A percentile compares a stretch with the other conserved stretches of the same genome.
Evolutionary conservation across 2,888 invertebrate species (phyloP).

Genomic region (Endomychus coccineus): DNA sequence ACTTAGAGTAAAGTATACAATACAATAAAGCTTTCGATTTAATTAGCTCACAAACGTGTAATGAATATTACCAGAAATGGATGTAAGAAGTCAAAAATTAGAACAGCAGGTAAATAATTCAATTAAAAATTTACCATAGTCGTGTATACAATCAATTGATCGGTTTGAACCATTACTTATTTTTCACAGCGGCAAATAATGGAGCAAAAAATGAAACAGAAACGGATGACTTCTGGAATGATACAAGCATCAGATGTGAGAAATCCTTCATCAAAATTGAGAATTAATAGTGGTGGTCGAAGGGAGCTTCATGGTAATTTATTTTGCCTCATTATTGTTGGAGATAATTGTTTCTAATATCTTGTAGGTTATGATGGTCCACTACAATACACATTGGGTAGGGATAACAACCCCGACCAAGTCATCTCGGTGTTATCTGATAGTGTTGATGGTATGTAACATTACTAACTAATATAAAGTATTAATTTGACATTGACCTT

Average conservation of each 20-base stretch:
- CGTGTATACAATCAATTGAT: conserved; percentile 22
- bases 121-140: no score
- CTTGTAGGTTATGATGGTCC: conserved; percentile 74
- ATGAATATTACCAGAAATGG: no score
- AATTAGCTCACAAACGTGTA: no score
- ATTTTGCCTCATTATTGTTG: neutral
- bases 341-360: conserved; percentile 27
- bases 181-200: conserved; percentile 66
- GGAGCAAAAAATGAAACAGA: conserved; percentile 84
- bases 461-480: neutral
- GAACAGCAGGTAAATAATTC: conserved; percentile 78
- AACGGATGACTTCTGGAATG: conserved; percentile 77
- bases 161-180: conserved; percentile 10
- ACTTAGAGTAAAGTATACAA: conserved; percentile 8
- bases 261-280: conserved; percentile 56
- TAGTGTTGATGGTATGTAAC: conserved; percentile 12
- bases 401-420: conserved; percentile 71
- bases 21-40: conserved; percentile 17
- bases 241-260: conserved; percentile 79
- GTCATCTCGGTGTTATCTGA: conserved; percentile 47
- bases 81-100: conserved; percentile 67
- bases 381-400: conserved; percentile 75
- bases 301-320: conserved; percentile 62
- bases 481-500: neutral
- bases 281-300: conserved; percentile 60